Evolutionary conservation across 2,888 invertebrate species (phyloP), one percentile per base, ranked within the genome.

Genomic region (Caenorhabditis panamensis): DNA sequence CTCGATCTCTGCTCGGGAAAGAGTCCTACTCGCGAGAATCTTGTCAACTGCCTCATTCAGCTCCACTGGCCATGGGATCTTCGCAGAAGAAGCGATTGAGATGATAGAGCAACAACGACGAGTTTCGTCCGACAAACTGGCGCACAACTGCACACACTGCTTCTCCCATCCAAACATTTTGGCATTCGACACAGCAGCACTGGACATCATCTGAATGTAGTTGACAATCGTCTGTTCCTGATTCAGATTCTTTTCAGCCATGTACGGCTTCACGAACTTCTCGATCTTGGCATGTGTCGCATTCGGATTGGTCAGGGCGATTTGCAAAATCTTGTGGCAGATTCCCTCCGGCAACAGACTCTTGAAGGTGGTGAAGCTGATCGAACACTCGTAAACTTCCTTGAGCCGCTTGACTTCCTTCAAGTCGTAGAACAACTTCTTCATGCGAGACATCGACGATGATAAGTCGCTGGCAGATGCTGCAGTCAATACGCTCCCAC

Each of bases 201-300:
- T 62, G 1, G 78, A 78, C 78, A 78, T 71, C 47, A 51, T 73
- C 73, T 86, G 81, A 18, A 88, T 85, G 41, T 88, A 88, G 31
- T 73, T 76, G 67, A 82, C 82, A 18, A 88, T 83, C 6, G 87
- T 84, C 44, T 82, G 71, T 54, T 88, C 86, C 13, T 72, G 82
- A 64, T 87, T 79, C 20, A 88, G 61, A n/a, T 78, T 61, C 37
- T 84, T 76, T 56, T 88, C 86, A 9, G 72, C 64, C 82, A 88
- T 87, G 72, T 83, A 88, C 16, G 87, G 87, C 49, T 84, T 78
- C 4, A 85, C 87, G 59, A 79, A 84, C 36, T 85, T 85, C 41
- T 82, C 83, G 36, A 87, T 82, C 53, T 83, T 82, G 5, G 79
- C 82, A 9, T 80, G 59, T 9, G 85, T 79, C 47, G 62, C 61